Evolutionary conservation across 2,888 invertebrate genomes (phyloP).

Genomic region (Heteropelma amictum): DNA sequence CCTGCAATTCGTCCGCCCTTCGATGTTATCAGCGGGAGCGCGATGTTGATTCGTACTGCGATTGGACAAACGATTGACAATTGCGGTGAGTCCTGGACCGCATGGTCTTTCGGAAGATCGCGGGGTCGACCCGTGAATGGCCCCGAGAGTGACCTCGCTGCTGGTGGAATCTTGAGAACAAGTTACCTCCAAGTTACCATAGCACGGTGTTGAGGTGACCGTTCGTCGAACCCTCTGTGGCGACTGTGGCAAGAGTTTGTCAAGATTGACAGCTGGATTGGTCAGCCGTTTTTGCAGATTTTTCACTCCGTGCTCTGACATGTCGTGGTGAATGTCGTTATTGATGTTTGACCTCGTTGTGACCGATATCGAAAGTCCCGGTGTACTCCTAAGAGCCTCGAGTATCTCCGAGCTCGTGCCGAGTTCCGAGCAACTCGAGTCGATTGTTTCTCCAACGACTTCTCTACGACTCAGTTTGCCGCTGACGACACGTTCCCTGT

Average conservation of each 20-base stretch:
- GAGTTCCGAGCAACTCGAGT: slow-evolving; percentile 32
- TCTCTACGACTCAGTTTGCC: slow-evolving; percentile 42
- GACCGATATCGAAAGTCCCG: slow-evolving; percentile 72
- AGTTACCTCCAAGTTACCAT: slow-evolving; percentile 78
- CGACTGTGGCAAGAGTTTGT: slow-evolving; percentile 84
- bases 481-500: background rate
- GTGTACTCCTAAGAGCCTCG: slow-evolving; percentile 71
- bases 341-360: slow-evolving; percentile 64
- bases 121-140: slow-evolving; percentile 60
- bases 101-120: slow-evolving; percentile 27
- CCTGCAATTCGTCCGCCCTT: background rate
- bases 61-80: slow-evolving; percentile 41
- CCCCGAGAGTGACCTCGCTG: slow-evolving; percentile 76
- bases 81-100: slow-evolving; percentile 39
- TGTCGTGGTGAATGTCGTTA: slow-evolving; percentile 59
- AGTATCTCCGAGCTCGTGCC: slow-evolving; percentile 69
- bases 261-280: too few species aligned
- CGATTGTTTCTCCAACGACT: slow-evolving; percentile 9
- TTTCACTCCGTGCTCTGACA: too few species aligned
- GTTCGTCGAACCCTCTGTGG: slow-evolving; percentile 68
- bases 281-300: too few species aligned
- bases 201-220: slow-evolving; percentile 11
- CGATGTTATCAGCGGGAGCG: background rate
- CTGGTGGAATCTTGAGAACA: slow-evolving; percentile 87
- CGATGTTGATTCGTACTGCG: slow-evolving; percentile 75